Evolutionary conservation across 2,113 vertebrate genomes (phyloP).

Genomic region (Actinemys pallida): DNA sequence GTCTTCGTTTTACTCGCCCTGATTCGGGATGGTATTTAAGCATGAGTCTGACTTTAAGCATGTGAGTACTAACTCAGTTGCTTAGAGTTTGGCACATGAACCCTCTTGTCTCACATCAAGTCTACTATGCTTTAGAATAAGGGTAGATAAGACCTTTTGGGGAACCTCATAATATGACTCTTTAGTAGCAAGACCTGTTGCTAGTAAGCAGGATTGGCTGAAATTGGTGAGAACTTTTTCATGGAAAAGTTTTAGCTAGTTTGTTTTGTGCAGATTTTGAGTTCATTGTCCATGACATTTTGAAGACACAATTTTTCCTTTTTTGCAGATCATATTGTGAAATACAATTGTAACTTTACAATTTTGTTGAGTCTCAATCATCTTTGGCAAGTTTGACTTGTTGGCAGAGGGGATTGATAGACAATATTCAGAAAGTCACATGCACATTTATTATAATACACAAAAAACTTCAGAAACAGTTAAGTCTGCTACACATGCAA

Average conservation of each 20-base stretch:
- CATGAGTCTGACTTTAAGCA: neutral
- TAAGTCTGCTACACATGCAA: neutral
- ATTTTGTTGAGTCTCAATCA: neutral
- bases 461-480: neutral
- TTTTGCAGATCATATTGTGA: neutral
- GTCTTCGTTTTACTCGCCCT: neutral
- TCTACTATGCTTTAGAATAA: neutral
- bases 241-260: neutral
- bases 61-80: neutral
- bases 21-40: neutral
- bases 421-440: neutral
- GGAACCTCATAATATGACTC: neutral
- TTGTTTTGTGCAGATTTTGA: neutral
- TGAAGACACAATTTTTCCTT: neutral
- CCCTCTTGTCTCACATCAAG: neutral
- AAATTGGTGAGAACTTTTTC: neutral
- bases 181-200: neutral
- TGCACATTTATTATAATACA: neutral
- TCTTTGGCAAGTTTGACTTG: slow-evolving; percentile 2
- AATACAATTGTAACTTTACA: neutral
- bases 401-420: neutral
- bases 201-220: neutral
- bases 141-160: neutral
- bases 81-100: neutral
- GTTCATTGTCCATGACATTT: neutral